phyloP scores from a whole-genome alignment of 1,140 invertebrate species.

The Calephelis nemesis region DNA sequence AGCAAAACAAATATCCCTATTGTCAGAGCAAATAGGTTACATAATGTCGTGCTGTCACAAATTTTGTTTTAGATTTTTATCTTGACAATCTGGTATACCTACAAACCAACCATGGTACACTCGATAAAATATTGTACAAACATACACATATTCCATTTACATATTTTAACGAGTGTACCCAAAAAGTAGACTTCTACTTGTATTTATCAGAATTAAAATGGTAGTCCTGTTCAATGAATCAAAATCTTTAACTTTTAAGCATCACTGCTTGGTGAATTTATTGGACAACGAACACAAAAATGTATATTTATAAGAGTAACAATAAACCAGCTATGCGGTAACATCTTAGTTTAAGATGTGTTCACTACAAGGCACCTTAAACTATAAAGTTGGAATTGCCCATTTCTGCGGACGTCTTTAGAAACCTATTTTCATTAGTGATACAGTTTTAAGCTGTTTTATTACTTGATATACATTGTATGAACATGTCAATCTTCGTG shows the following conservation, averaged over 20 bases:
- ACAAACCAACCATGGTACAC: slow-evolving; percentile 1
- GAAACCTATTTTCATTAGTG: slow-evolving; percentile 9
- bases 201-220: slow-evolving; percentile 37
- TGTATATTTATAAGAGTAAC: slow-evolving; percentile 54
- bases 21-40: too few species aligned
- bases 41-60: too few species aligned
- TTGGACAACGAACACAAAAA: slow-evolving; percentile 64
- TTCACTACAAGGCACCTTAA: slow-evolving; percentile 2
- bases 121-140: slow-evolving; percentile 6
- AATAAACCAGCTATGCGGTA: slow-evolving; percentile 31
- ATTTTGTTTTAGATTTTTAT: too few species aligned
- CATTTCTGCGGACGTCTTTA: slow-evolving; percentile 4
- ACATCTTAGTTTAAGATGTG: slow-evolving; percentile 11
- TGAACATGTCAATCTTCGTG: slow-evolving; percentile 15
- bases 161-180: slow-evolving; percentile 13
- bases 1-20: too few species aligned
- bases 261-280: slow-evolving; percentile 54
- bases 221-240: slow-evolving; percentile 37
- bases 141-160: neutral
- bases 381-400: slow-evolving; percentile 8
- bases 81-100: too few species aligned
- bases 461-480: slow-evolving; percentile 12
- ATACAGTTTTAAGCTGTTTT: slow-evolving; percentile 11
- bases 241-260: slow-evolving; percentile 31
- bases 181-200: slow-evolving; percentile 23